Base-by-base conservation (phyloP, 1,140 invertebrate species). In the Trichoplusia ni region DNA sequence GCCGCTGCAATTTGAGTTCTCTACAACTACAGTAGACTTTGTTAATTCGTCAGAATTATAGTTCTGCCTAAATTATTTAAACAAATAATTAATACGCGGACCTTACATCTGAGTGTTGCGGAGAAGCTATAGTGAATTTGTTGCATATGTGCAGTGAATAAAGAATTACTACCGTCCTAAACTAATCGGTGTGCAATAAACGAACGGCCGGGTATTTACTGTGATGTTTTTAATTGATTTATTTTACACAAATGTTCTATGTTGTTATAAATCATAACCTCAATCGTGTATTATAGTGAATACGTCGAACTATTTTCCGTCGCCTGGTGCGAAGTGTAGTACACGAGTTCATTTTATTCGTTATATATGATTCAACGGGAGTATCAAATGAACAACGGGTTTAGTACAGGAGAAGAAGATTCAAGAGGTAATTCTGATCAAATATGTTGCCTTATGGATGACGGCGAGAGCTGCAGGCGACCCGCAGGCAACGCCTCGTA, bases 401-500 rank as follows among this genome's bases (percentile, higher is more conserved):
- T 97, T 87, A 97, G 96, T 86, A 96, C 96, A 78, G 96, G 96
- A 71, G 96, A 97, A 91, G 96, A 97, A 91, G 96, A 97, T 91
- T 96, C 95, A 51, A 91, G 95, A 73, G 95, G 95, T 58, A 94
- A 94, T 73, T 93, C 94, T 25, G 96, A 98, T 81, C 97, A 98
- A 92, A 95, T 97, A 69, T 99, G 98, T 92, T 99, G 98, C 91
- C 92, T 99, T 59, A 93, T 98, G 71, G 98, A 99, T 90, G 96
- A 97, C 78, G 94, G 94, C 65, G 95, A 96, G 58, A 92, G 97
- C 58, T 99, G 98, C 91, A 92, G 93, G 64, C 93, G 96, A 77
- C 92, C 94, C 40, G 97, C 98, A 71, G 98, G 98, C 46, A 99
- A 99, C 92, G 98, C 98, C 63, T 97, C 97, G 33, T 99, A 99